Conservation (phyloP, 2,888 invertebrate genomes). For the Coelopa pilipes region DNA sequence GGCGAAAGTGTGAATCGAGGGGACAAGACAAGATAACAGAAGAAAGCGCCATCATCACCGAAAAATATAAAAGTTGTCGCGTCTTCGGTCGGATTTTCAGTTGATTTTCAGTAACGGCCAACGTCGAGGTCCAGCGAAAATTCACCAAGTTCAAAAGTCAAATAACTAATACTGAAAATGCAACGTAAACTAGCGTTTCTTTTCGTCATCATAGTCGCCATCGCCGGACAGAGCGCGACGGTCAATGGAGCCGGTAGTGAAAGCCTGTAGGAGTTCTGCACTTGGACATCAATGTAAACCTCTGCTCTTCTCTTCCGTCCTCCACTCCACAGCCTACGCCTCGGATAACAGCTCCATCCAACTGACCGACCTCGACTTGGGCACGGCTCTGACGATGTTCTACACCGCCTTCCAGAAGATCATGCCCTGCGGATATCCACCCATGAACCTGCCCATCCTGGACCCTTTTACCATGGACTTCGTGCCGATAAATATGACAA, state of each 20-base stretch:
- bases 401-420: conserved; percentile 47
- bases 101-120: no score
- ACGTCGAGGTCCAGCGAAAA: no score
- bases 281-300: no score
- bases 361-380: conserved; percentile 39
- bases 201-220: background rate
- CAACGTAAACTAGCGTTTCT: no score
- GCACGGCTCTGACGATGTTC: conserved; percentile 46
- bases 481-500: conserved; percentile 29
- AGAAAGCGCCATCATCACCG: no score
- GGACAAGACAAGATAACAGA: background rate
- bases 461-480: conserved; percentile 47
- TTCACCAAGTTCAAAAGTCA: no score
- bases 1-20: background rate
- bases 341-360: background rate
- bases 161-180: no score
- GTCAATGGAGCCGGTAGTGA: conserved; percentile 4
- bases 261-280: background rate
- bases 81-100: no score
- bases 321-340: background rate
- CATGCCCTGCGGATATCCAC: conserved; percentile 55
- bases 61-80: background rate
- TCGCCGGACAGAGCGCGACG: background rate
- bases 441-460: conserved; percentile 49
- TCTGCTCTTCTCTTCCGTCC: no score